Evolutionary conservation across 1,140 invertebrate genomes (phyloP).

Genomic region (Zaprionus ghesquierei): DNA sequence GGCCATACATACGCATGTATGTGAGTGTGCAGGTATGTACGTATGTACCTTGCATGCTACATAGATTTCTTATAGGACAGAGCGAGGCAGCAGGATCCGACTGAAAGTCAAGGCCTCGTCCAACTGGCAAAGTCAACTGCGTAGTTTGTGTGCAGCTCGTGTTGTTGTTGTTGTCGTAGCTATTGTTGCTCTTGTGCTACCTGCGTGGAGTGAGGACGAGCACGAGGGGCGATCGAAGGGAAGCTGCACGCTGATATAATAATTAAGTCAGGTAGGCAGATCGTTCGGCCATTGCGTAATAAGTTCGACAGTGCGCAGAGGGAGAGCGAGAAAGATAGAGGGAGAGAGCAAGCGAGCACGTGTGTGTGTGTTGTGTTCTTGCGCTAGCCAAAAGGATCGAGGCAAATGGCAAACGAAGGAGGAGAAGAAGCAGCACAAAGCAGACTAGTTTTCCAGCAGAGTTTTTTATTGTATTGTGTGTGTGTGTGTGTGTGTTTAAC

Average conservation of each 20-base stretch:
- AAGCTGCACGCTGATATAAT: constrained; percentile 59
- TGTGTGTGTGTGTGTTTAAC: constrained; percentile 30
- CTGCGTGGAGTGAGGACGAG: constrained; percentile 18
- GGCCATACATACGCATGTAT: background rate
- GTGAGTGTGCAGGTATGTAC: background rate
- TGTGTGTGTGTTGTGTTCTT: constrained; percentile 35
- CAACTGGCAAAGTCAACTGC: constrained; percentile 62
- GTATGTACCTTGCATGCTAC: background rate
- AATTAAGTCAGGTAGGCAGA: constrained; percentile 77
- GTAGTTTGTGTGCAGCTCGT: constrained; percentile 43
- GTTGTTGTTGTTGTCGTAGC: constrained; percentile 1
- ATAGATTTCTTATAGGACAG: constrained; percentile 13
- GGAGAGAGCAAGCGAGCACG: background rate
- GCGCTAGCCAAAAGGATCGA: constrained; percentile 69
- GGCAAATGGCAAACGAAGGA: constrained; percentile 7
- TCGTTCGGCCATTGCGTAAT: constrained; percentile 73
- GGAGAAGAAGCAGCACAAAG: constrained; percentile 40
- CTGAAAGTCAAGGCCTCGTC: constrained; percentile 66
- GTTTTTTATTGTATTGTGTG: constrained; percentile 35
- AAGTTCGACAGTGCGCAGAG: constrained; percentile 41
- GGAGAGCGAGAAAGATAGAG: background rate
- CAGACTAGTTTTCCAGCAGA: constrained; percentile 58
- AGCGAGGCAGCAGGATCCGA: constrained; percentile 47
- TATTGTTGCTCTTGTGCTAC: constrained; percentile 45
- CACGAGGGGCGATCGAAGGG: background rate